phyloP scores from a whole-genome alignment of 2,888 invertebrate genomes.

The Lochmaea crataegi region DNA sequence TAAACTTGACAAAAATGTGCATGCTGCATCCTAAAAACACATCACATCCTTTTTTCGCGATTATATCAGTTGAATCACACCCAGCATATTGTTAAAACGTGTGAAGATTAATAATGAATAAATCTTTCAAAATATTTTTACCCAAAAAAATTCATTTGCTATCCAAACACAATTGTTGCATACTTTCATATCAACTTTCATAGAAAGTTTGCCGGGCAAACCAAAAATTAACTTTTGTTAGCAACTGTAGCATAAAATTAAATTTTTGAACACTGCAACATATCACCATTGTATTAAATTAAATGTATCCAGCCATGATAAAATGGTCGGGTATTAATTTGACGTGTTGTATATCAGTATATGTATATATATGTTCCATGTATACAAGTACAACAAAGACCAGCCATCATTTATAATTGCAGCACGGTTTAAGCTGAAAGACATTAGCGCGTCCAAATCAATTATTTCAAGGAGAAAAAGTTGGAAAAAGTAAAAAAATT shows the following conservation, averaged over 20 bases:
- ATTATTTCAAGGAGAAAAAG: neutral
- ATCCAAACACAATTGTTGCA: neutral
- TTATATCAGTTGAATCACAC: no score
- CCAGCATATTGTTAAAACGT: no score
- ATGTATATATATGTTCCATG: constrained; percentile 8
- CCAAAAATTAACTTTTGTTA: constrained; percentile 18
- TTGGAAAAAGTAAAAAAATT: no score
- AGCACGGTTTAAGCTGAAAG: constrained; percentile 12
- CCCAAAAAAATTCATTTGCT: neutral
- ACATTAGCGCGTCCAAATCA: constrained; percentile 11
- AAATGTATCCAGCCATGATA: constrained; percentile 39
- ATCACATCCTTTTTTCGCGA: no score
- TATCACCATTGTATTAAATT: constrained; percentile 36
- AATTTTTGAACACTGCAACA: constrained; percentile 34
- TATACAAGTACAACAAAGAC: constrained; percentile 10
- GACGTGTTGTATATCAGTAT: constrained; percentile 17
- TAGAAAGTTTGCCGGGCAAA: constrained; percentile 9
- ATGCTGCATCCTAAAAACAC: no score
- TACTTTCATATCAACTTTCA: neutral
- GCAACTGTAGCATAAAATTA: constrained; percentile 21
- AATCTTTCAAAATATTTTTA: no score
- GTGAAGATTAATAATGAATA: no score
- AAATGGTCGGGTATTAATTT: constrained; percentile 39
- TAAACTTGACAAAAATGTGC: no score
- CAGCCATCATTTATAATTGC: constrained; percentile 25